Conservation (phyloP, 2,797 vertebrate species). For the Nothura maculosa region DNA sequence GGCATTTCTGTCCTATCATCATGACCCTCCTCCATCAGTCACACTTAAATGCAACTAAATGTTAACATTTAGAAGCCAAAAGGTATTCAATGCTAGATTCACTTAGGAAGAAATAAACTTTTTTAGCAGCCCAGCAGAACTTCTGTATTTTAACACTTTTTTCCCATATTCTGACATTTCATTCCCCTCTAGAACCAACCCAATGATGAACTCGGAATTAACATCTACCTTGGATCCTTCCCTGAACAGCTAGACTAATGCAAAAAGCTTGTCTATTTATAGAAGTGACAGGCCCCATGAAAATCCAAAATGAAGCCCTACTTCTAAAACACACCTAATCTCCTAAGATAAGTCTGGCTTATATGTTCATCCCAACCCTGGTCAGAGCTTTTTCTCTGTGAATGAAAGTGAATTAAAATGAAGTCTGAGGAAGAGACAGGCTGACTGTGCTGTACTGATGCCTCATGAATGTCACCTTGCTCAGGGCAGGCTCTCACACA, state of each 20-base stretch:
- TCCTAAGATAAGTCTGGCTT: not conserved
- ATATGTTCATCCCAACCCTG: not conserved
- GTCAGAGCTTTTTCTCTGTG: conserved; percentile 11
- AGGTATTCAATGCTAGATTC: not conserved
- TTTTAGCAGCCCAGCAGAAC: not conserved
- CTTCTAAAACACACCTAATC: not conserved
- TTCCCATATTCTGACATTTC: not conserved
- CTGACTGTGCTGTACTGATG: not conserved
- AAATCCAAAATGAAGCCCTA: not conserved
- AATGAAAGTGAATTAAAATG: conserved; percentile 10
- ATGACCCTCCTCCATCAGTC: not conserved
- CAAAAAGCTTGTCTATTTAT: not conserved
- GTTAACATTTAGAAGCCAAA: not conserved
- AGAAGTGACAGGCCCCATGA: not conserved
- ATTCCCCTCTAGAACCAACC: not conserved
- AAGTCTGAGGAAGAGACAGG: not conserved
- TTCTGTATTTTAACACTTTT: not conserved
- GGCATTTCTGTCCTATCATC: not conserved
- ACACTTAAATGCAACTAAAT: not conserved
- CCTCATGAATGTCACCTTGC: not conserved
- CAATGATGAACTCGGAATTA: not conserved
- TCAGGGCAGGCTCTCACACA: conserved; percentile 6
- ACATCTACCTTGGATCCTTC: not conserved
- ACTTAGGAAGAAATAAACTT: not conserved
- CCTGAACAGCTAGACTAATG: not conserved